Percentiles rank a stretch among this genome's conserved stretches.
Evolutionary conservation across 1,140 invertebrate species (phyloP).

Genomic region (Meloidogyne hapla): DNA sequence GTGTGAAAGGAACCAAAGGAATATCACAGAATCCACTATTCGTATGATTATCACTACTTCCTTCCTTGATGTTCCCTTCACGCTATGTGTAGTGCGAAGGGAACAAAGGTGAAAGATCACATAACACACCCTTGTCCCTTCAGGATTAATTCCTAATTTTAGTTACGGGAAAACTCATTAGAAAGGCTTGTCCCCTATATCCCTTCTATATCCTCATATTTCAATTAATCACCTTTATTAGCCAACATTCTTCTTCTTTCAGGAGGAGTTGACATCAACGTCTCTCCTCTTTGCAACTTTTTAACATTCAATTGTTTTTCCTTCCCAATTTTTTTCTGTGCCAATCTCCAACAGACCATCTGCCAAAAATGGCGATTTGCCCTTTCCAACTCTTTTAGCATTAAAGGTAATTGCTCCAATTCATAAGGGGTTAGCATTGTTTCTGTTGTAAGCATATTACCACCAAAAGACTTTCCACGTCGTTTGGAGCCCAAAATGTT

Average conservation of each 20-base stretch:
- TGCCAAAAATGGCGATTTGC: constrained; percentile 52
- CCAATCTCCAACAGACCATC: constrained; percentile 50
- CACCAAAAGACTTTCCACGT: background rate
- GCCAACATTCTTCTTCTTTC: background rate
- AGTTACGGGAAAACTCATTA: too few relatives aligned
- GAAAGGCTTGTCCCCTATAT: too few relatives aligned
- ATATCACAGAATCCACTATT: too few relatives aligned
- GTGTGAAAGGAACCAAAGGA: too few relatives aligned
- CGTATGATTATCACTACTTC: too few relatives aligned
- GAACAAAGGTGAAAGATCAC: background rate
- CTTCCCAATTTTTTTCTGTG: background rate
- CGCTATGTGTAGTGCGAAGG: background rate
- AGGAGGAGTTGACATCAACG: background rate
- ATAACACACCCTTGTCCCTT: too few relatives aligned
- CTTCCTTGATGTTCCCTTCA: background rate
- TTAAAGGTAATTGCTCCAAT: constrained; percentile 51
- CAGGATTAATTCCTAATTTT: too few relatives aligned
- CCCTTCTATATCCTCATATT: too few relatives aligned
- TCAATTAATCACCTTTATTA: background rate
- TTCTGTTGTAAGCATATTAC: constrained; percentile 11
- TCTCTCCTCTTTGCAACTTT: background rate
- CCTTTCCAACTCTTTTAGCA: constrained; percentile 50
- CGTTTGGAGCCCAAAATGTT: constrained; percentile 11
- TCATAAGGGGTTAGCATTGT: constrained; percentile 49
- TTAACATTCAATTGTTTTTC: background rate